phyloP scores from a whole-genome alignment of 2,113 vertebrate species.

The Atherinomorus stipes region DNA sequence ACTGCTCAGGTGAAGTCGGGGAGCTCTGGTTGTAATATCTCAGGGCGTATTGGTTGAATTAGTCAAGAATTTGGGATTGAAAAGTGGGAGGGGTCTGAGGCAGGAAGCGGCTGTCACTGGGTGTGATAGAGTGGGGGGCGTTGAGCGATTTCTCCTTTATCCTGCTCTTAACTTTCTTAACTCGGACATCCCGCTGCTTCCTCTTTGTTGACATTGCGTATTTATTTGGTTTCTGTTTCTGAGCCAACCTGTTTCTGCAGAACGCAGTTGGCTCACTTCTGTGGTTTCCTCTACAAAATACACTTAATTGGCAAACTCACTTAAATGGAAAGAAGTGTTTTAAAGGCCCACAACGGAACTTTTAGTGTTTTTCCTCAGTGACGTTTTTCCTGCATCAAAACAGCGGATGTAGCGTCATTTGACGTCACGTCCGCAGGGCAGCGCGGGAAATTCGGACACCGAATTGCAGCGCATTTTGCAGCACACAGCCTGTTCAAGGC shows the following conservation, averaged over 20 bases:
- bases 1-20: neutral
- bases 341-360: neutral
- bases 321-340: neutral
- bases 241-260: neutral
- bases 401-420: too few relatives aligned
- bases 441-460: too few relatives aligned
- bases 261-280: slow-evolving; percentile 1
- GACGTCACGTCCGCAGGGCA: too few relatives aligned
- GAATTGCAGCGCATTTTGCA: too few relatives aligned
- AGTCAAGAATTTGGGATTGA: slow-evolving; percentile 11
- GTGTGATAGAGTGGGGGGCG: slow-evolving; percentile 43
- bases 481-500: too few relatives aligned
- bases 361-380: too few relatives aligned
- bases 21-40: slow-evolving; percentile 13
- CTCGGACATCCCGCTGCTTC: slow-evolving; percentile 27
- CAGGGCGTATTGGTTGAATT: slow-evolving; percentile 35
- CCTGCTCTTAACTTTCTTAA: slow-evolving; percentile 21
- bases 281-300: neutral
- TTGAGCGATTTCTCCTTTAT: slow-evolving; percentile 42
- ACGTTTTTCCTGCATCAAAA: too few relatives aligned
- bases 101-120: slow-evolving; percentile 59
- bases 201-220: slow-evolving; percentile 12
- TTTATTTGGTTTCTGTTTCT: slow-evolving; percentile 1
- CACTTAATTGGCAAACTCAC: neutral
- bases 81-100: neutral